A percentile compares a stretch with the other conserved stretches of the same genome.
These are phyloP conservation scores for Poecile montanus DNA, from an alignment of 2,797 vertebrate genomes.

Conservation along the genomic window DNA sequence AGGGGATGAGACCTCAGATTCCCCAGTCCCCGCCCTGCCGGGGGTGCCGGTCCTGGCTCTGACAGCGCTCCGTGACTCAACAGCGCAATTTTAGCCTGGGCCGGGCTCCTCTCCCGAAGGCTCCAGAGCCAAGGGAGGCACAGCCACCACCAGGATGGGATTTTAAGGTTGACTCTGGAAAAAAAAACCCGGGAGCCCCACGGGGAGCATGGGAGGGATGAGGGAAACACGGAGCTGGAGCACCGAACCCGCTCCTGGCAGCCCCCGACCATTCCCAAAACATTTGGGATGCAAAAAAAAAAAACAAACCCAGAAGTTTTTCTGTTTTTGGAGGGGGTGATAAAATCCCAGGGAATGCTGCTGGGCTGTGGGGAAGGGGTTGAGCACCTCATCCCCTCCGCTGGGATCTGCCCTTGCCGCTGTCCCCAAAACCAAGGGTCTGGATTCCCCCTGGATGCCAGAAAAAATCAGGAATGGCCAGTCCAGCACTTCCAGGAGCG, in stretches of 20 bases:
- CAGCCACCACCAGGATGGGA: not conserved
- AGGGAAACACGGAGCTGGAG: not conserved
- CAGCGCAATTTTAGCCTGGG: conserved; percentile 21
- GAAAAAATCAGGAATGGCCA: conserved; percentile 43
- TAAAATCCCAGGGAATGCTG: not conserved
- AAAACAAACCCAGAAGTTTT: not conserved
- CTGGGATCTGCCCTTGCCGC: conserved; percentile 5
- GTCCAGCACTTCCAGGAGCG: not conserved
- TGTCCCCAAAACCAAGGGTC: conserved; percentile 64
- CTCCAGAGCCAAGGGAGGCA: conserved; percentile 24
- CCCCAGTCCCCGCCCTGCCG: not conserved
- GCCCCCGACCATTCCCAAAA: rapidly evolving
- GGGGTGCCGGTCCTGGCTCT: not conserved
- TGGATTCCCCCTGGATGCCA: conserved; percentile 72
- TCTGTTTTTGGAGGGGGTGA: not conserved
- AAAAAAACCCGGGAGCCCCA: not conserved
- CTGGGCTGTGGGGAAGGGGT: rapidly evolving
- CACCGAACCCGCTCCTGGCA: not conserved
- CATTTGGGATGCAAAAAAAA: rapidly evolving
- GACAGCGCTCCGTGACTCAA: not conserved
- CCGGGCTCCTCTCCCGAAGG: not conserved
- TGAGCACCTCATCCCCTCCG: rapidly evolving
- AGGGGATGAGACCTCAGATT: not conserved
- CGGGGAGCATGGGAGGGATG: rapidly evolving
- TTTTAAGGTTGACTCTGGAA: conserved; percentile 34